Evolutionary conservation across 2,888 invertebrate genomes (phyloP).

Genomic region (Amiota mariae): DNA sequence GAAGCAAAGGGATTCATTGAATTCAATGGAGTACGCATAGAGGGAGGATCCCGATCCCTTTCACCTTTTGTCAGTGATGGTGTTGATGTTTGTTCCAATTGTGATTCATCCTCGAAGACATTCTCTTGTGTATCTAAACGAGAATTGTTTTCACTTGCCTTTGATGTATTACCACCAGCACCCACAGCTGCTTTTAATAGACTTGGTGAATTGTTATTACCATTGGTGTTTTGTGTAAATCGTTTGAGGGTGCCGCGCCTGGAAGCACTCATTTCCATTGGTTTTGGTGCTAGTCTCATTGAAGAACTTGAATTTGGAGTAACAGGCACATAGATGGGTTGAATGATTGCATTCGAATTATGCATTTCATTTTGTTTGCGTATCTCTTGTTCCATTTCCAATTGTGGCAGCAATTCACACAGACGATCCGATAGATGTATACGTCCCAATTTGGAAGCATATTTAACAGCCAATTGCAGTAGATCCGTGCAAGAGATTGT

Average conservation of each 20-base stretch:
- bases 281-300: conserved; percentile 62
- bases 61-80: conserved; percentile 20
- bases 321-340: conserved; percentile 55
- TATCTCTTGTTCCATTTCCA: conserved; percentile 68
- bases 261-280: conserved; percentile 66
- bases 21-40: conserved; percentile 60
- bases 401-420: conserved; percentile 76
- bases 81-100: conserved; percentile 18
- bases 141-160: conserved; percentile 3
- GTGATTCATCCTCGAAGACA: conserved; percentile 48
- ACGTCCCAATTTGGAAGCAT: conserved; percentile 85
- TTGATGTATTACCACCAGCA: conserved; percentile 34
- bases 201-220: conserved; percentile 44
- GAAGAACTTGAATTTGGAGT: conserved; percentile 35
- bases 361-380: conserved; percentile 61
- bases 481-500: conserved; percentile 85
- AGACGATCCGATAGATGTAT: conserved; percentile 87
- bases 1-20: conserved; percentile 66
- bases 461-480: conserved; percentile 89
- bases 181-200: conserved; percentile 61
- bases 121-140: conserved; percentile 61
- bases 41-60: conserved; percentile 43
- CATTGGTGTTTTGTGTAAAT: conserved; percentile 65
- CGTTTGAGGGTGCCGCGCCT: conserved; percentile 76
- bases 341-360: conserved; percentile 47